phyloP scores from a whole-genome alignment of 2,888 invertebrate species.

The Lymantria monacha region DNA sequence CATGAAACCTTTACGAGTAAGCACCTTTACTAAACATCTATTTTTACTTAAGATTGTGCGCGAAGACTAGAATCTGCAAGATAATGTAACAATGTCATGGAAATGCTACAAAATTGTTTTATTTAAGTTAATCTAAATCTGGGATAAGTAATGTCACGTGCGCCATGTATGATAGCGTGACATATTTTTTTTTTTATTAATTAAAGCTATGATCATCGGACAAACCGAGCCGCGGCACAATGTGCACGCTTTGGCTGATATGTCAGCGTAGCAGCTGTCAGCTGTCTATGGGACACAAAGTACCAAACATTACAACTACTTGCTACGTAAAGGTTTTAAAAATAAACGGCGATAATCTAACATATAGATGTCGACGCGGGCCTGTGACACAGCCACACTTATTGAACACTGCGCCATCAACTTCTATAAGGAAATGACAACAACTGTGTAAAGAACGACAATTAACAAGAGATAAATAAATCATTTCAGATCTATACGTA shows the following conservation, averaged over 20 bases:
- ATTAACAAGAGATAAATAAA: constrained; percentile 33
- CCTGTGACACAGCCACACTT: constrained; percentile 20
- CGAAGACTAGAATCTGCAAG: constrained; percentile 75
- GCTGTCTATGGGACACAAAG: constrained; percentile 16
- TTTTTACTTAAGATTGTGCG: constrained; percentile 65
- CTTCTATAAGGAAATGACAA: constrained; percentile 33
- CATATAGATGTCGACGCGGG: constrained; percentile 16
- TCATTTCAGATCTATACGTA: constrained; percentile 60
- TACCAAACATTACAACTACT: constrained; percentile 30
- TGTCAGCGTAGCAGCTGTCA: constrained; percentile 10
- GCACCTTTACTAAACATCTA: constrained; percentile 63
- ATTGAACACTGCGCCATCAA: constrained; percentile 22
- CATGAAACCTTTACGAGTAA: constrained; percentile 70
- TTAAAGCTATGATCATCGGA: constrained; percentile 65
- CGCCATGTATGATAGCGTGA: constrained; percentile 30
- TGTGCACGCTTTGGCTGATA: constrained; percentile 11
- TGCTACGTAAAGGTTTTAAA: constrained; percentile 39
- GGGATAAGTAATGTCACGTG: constrained; percentile 20
- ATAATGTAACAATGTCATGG: constrained; percentile 63
- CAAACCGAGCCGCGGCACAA: constrained; percentile 32
- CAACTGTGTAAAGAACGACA: constrained; percentile 29
- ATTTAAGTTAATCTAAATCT: constrained; percentile 14
- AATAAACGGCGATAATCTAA: constrained; percentile 30
- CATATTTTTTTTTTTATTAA: constrained; percentile 50
- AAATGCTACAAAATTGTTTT: constrained; percentile 45